These are phyloP conservation scores for Merops nubicus DNA, from an alignment of 2,113 vertebrate species.

Conservation along the genomic window DNA sequence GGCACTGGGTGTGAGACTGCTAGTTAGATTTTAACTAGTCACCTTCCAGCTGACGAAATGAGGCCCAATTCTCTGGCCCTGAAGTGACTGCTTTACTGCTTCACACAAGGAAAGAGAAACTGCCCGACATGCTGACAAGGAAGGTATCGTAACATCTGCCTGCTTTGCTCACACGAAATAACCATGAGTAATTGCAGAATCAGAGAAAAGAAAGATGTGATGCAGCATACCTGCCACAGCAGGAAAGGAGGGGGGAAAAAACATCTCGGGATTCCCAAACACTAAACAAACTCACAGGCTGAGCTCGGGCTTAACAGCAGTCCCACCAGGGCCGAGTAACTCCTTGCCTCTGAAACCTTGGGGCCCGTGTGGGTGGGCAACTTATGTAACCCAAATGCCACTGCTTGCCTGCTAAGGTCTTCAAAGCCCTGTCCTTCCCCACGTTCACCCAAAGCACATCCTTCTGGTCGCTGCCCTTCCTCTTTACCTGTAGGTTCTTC, in stretches of 20 bases:
- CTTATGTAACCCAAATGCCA: background rate
- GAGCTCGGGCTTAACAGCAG: background rate
- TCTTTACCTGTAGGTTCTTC: background rate
- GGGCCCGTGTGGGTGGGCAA: background rate
- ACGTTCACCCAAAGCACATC: background rate
- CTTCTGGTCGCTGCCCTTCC: background rate
- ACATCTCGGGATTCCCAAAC: background rate
- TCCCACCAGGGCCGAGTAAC: background rate
- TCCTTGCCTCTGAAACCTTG: background rate
- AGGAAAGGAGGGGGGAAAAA: background rate
- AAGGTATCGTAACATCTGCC: background rate
- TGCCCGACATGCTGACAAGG: background rate
- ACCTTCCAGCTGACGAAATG: constrained; percentile 47
- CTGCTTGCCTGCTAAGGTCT: background rate
- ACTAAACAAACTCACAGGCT: accelerated
- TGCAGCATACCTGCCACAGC: background rate
- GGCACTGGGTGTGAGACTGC: constrained; percentile 57
- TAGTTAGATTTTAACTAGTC: constrained; percentile 66
- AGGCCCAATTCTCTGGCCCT: constrained; percentile 5
- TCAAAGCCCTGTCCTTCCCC: background rate
- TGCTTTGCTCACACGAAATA: background rate
- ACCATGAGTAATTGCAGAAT: background rate
- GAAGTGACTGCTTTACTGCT: constrained; percentile 40
- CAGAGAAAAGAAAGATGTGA: constrained; percentile 1
- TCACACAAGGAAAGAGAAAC: constrained; percentile 42